Conservation (phyloP, 2,113 vertebrate genomes). For the Tragelaphus strepsiceros region DNA sequence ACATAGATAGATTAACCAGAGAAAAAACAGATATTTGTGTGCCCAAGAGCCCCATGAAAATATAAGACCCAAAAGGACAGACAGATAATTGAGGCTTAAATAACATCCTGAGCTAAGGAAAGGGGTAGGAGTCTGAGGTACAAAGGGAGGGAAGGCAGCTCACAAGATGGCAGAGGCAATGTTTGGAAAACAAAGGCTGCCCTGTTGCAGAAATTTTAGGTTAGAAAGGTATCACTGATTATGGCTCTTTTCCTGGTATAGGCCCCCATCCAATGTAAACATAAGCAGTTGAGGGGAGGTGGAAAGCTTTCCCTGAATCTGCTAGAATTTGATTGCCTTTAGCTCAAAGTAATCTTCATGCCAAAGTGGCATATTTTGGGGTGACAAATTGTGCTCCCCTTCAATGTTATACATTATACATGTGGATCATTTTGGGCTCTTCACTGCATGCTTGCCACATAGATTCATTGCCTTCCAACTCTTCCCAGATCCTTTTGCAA, state of each 20-base stretch:
- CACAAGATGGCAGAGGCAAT: not conserved
- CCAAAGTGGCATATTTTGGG: not conserved
- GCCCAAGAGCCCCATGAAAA: not conserved
- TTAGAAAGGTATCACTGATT: not conserved
- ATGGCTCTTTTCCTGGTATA: not conserved
- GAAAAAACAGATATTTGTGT: not conserved
- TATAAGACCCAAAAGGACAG: not conserved
- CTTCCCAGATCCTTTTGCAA: slow-evolving; percentile 23
- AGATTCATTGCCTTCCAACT: slow-evolving; percentile 43
- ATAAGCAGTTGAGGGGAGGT: not conserved
- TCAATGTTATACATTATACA: not conserved
- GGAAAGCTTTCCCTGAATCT: not conserved
- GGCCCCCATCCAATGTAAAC: not conserved
- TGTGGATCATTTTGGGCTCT: slow-evolving; percentile 38
- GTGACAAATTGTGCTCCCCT: not conserved
- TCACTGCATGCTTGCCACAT: not conserved
- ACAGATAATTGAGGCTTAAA: not conserved
- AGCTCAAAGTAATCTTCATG: not conserved
- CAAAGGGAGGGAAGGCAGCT: not conserved
- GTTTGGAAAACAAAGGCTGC: not conserved
- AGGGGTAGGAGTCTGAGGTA: not conserved
- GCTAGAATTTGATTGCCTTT: not conserved
- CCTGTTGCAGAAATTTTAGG: not conserved
- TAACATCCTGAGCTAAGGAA: not conserved
- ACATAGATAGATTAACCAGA: not conserved